Conservation (phyloP, 2,113 vertebrate genomes). For the Hippopotamus amphibius region DNA sequence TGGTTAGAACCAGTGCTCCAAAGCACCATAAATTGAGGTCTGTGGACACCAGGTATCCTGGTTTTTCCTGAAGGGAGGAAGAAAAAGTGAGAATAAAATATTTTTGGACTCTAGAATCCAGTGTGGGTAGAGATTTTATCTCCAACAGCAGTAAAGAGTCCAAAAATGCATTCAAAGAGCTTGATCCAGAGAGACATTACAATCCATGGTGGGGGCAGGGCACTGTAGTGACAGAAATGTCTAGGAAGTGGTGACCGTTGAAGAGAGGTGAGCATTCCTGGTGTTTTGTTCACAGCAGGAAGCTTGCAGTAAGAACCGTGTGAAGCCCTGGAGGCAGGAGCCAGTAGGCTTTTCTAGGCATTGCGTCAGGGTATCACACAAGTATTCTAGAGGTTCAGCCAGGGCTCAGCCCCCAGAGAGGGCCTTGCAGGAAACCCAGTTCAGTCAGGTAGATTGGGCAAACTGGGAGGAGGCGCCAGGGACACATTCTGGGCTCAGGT, state of each 20-base stretch:
- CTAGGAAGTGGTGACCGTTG: background rate
- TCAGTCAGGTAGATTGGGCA: background rate
- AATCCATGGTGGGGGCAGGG: background rate
- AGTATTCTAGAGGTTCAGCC: background rate
- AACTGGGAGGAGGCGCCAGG: background rate
- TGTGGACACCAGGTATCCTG: background rate
- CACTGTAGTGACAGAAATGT: background rate
- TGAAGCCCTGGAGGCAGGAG: background rate
- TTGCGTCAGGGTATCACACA: background rate
- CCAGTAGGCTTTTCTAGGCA: background rate
- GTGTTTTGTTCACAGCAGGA: background rate
- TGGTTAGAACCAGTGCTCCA: background rate
- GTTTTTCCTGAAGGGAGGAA: background rate
- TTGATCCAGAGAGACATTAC: background rate
- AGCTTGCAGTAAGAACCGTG: background rate
- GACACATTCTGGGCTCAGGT: background rate
- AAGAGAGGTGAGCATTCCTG: background rate
- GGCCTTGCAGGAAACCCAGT: background rate
- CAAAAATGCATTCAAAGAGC: background rate
- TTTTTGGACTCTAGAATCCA: background rate
- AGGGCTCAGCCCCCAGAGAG: background rate
- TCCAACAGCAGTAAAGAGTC: background rate
- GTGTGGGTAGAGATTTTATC: background rate
- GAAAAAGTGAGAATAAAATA: background rate
- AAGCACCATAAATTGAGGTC: background rate